Evolutionary conservation across 2,888 invertebrate species (phyloP).

Genomic region (Diadromus collaris): DNA sequence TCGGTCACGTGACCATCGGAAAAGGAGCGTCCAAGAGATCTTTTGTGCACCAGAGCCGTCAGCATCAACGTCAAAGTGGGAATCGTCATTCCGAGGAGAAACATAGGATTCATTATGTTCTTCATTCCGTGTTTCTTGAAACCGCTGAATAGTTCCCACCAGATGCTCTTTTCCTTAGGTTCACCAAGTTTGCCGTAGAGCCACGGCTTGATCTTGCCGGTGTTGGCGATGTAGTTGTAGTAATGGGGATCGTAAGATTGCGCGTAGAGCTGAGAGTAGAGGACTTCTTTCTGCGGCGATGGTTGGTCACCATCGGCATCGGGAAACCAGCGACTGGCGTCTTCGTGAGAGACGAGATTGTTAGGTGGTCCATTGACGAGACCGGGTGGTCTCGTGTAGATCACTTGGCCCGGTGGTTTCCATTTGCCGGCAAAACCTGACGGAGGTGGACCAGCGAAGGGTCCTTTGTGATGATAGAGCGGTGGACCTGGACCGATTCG

Average conservation of each 20-base stretch:
- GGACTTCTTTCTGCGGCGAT: conserved; percentile 68
- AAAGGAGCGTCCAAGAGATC: conserved; percentile 71
- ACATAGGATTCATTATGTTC: conserved; percentile 77
- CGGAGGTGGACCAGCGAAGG: conserved; percentile 48
- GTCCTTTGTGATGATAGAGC: conserved; percentile 63
- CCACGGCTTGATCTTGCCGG: conserved; percentile 76
- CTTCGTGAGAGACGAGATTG: conserved; percentile 68
- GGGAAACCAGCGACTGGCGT: conserved; percentile 70
- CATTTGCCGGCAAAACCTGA: conserved; percentile 14
- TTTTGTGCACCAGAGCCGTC: conserved; percentile 73
- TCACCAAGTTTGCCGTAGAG: conserved; percentile 75
- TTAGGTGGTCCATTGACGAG: conserved; percentile 59
- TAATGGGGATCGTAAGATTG: conserved; percentile 78
- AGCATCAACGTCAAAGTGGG: conserved; percentile 76
- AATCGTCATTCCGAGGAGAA: conserved; percentile 75
- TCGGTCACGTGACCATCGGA: conserved; percentile 49
- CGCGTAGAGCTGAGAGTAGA: conserved; percentile 75
- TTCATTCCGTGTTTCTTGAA: conserved; percentile 77
- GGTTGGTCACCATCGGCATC: conserved; percentile 59
- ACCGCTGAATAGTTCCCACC: conserved; percentile 72
- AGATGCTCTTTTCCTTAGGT: conserved; percentile 70
- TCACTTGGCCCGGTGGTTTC: conserved; percentile 70
- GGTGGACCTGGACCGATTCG: conserved; percentile 62
- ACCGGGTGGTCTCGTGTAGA: conserved; percentile 72
- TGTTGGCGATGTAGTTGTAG: conserved; percentile 76